These are phyloP conservation scores for Hydractinia symbiolongicarpus DNA, from an alignment of 30 jellyfish, hydroid and myxozoan species.

Conservation along the genomic window DNA sequence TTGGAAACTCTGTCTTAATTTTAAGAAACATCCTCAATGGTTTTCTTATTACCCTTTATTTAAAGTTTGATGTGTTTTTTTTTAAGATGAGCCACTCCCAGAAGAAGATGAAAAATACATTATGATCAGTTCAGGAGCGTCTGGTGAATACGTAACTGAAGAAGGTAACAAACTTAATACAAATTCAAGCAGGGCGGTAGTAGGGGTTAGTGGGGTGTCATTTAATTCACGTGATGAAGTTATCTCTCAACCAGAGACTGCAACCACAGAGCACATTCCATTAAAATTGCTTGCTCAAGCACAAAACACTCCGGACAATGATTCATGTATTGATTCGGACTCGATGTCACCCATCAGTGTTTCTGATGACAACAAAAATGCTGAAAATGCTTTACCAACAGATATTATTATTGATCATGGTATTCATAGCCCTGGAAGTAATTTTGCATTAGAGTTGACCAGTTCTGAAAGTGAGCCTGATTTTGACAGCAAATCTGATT, in stretches of 20 bases:
- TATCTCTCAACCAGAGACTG: no score
- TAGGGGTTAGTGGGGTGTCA: neutral
- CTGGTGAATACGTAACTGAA: neutral
- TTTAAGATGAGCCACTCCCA: neutral
- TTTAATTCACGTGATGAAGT: no score
- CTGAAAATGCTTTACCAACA: no score
- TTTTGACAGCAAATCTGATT: neutral
- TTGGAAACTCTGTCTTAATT: no score
- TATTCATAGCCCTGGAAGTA: constrained; percentile 14
- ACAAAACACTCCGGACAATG: neutral
- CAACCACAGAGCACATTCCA: neutral
- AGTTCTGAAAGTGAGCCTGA: neutral
- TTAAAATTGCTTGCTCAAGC: constrained; percentile 2
- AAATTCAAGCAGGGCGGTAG: constrained; percentile 1
- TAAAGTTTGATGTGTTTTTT: no score
- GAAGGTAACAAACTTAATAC: constrained; percentile 15
- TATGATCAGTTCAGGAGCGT: neutral
- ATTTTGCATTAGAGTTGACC: neutral
- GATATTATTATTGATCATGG: neutral
- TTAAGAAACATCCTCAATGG: no score
- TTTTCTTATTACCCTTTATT: no score
- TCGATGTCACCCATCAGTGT: neutral
- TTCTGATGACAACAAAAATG: neutral
- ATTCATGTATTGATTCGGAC: constrained; percentile 2
- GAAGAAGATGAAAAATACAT: constrained; percentile 12